These are phyloP conservation scores for Andrena praecox DNA, from an alignment of 2,888 invertebrate species.

Conservation along the genomic window DNA sequence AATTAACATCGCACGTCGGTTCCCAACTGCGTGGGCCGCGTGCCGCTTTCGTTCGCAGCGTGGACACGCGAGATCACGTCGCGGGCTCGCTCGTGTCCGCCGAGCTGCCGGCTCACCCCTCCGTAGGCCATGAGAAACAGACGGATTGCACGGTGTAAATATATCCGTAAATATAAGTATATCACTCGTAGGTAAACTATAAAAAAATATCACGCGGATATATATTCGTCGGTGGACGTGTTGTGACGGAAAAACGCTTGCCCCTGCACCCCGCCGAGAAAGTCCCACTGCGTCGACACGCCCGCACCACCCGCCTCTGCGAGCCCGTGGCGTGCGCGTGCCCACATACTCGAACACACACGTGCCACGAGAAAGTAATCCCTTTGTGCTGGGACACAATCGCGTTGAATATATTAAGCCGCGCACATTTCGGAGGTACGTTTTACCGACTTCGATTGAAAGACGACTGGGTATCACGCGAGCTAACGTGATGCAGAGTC, in stretches of 20 bases:
- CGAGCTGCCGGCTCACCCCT: constrained; percentile 10
- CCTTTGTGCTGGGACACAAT: constrained; percentile 62
- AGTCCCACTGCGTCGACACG: background rate
- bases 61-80: constrained; percentile 14
- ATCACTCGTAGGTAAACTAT: constrained; percentile 61
- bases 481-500: constrained; percentile 71
- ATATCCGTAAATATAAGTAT: constrained; percentile 61
- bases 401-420: constrained; percentile 71
- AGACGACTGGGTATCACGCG: constrained; percentile 76
- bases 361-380: constrained; percentile 52
- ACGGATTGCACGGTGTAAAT: constrained; percentile 59
- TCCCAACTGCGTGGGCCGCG: constrained; percentile 14
- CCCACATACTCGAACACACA: constrained; percentile 10
- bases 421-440: constrained; percentile 71
- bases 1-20: background rate
- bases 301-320: background rate
- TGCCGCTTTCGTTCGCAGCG: background rate
- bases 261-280: background rate
- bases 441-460: constrained; percentile 74
- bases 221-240: constrained; percentile 54
- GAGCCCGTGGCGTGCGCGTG: constrained; percentile 23
- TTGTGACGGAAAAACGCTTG: constrained; percentile 32
- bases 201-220: constrained; percentile 66
- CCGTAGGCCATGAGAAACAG: constrained; percentile 61
- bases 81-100: constrained; percentile 31